phyloP scores from a whole-genome alignment of 92 coral and sea anemone genomes.

The Porites lobata region DNA sequence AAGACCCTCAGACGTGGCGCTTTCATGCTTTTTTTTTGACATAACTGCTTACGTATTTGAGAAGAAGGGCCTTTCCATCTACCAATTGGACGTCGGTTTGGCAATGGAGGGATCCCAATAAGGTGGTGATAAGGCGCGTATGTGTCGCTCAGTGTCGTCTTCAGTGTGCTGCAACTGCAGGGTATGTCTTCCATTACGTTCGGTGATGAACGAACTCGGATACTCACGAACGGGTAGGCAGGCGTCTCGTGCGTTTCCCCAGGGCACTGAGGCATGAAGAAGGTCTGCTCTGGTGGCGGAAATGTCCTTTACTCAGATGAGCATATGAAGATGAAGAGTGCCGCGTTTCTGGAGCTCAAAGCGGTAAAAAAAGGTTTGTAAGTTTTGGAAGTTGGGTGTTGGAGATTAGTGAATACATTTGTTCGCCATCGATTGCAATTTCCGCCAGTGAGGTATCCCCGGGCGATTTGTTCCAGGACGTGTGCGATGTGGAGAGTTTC shows the following conservation, averaged over 20 bases:
- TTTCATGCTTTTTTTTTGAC: neutral
- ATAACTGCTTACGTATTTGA: neutral
- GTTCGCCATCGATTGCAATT: conserved; percentile 32
- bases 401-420: conserved; percentile 27
- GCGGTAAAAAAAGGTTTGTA: conserved; percentile 53
- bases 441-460: conserved; percentile 40
- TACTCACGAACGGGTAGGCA: neutral
- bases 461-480: conserved; percentile 25
- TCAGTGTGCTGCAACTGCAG: conserved; percentile 28
- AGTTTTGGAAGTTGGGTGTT: neutral
- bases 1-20: neutral
- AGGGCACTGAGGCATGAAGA: conserved; percentile 52
- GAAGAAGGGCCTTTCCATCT: neutral
- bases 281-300: neutral
- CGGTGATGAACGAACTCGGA: neutral
- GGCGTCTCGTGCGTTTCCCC: conserved; percentile 28
- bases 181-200: neutral
- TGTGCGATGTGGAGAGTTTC: conserved; percentile 50
- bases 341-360: conserved; percentile 57
- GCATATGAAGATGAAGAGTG: neutral
- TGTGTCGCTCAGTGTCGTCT: conserved; percentile 27
- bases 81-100: neutral
- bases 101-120: neutral
- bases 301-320: too few relatives aligned
- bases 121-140: neutral